phyloP scores from a whole-genome alignment of 2,888 invertebrate genomes.

The Drosophila neonasuta region DNA sequence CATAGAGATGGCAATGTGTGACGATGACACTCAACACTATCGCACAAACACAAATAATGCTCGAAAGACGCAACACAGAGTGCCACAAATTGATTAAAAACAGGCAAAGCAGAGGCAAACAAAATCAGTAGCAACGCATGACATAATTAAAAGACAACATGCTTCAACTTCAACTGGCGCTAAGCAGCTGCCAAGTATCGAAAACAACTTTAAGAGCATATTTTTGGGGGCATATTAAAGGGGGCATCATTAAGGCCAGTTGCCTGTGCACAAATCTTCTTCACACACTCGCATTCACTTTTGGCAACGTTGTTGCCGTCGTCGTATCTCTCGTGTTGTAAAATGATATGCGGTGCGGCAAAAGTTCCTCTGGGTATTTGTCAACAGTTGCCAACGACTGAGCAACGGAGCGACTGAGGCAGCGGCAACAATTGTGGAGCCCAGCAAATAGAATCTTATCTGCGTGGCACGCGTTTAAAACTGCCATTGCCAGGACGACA shows the following conservation, averaged over 20 bases:
- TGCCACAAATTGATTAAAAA: constrained; percentile 11
- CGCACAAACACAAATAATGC: background rate
- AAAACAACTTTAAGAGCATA: background rate
- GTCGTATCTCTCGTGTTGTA: constrained; percentile 35
- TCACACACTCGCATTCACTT: constrained; percentile 47
- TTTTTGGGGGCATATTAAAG: constrained; percentile 33
- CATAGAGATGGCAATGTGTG: constrained; percentile 6
- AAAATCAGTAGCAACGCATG: background rate
- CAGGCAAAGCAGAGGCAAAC: background rate
- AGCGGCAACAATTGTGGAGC: constrained; percentile 44
- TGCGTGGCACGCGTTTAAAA: constrained; percentile 53
- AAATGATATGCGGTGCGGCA: constrained; percentile 42
- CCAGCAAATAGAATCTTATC: constrained; percentile 71
- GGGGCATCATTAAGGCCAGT: constrained; percentile 17
- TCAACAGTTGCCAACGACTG: constrained; percentile 57
- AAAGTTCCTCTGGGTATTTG: constrained; percentile 64
- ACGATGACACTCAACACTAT: constrained; percentile 6
- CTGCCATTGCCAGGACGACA: constrained; percentile 40
- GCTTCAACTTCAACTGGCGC: background rate
- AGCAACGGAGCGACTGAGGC: constrained; percentile 1
- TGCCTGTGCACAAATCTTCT: constrained; percentile 58
- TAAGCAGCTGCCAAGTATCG: background rate
- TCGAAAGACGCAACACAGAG: background rate
- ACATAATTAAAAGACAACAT: constrained; percentile 44
- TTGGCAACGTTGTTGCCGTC: constrained; percentile 33